Percentiles rank a stretch among this genome's conserved stretches.
These are phyloP conservation scores for Diorhabda elongata DNA, from an alignment of 1,140 invertebrate genomes.

Conservation along the genomic window DNA sequence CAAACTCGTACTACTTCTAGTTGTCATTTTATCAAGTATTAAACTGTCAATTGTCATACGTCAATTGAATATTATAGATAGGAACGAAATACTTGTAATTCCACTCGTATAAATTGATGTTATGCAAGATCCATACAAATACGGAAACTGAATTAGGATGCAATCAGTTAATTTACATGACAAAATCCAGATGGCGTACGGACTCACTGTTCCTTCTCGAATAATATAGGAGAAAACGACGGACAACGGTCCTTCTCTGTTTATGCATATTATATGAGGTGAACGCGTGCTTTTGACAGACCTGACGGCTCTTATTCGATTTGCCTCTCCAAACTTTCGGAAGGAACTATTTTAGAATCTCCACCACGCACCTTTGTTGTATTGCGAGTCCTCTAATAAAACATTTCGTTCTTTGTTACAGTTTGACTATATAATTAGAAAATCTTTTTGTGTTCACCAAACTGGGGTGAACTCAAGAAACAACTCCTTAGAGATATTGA, in stretches of 20 bases:
- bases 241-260: constrained; percentile 29
- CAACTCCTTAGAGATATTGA: no score
- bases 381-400: not conserved
- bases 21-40: no score
- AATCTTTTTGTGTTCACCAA: not conserved
- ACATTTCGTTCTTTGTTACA: not conserved
- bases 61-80: no score
- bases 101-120: constrained; percentile 17
- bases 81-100: no score
- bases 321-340: constrained; percentile 9
- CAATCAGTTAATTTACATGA: constrained; percentile 38
- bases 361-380: not conserved
- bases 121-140: constrained; percentile 35
- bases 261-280: constrained; percentile 37
- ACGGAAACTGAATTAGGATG: constrained; percentile 37
- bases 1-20: no score
- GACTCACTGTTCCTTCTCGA: constrained; percentile 29
- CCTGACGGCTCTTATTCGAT: constrained; percentile 14
- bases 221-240: constrained; percentile 35
- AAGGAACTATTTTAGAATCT: constrained; percentile 3
- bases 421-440: not conserved
- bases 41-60: no score
- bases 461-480: no score
- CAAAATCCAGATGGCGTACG: constrained; percentile 32
- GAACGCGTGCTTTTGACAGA: constrained; percentile 28